These are phyloP conservation scores for Lophius americanus DNA, from an alignment of 2,797 vertebrate species.

Conservation along the genomic window DNA sequence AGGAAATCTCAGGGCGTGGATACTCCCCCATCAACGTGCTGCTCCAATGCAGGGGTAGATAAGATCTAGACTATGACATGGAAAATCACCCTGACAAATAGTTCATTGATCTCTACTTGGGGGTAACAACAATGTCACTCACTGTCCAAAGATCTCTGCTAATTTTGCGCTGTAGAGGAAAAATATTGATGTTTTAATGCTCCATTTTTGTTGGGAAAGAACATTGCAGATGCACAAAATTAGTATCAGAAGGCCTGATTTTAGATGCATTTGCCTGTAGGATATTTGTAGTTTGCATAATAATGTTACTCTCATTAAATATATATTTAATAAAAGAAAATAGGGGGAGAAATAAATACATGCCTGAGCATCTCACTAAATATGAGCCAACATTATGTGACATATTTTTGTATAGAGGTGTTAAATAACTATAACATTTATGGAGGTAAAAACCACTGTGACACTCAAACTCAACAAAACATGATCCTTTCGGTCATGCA, in stretches of 20 bases:
- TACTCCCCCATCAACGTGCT: slow-evolving; percentile 33
- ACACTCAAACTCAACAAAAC: slow-evolving; percentile 15
- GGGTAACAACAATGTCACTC: slow-evolving; percentile 51
- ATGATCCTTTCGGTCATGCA: slow-evolving; percentile 2
- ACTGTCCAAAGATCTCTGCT: slow-evolving; percentile 40
- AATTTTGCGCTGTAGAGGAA: slow-evolving; percentile 29
- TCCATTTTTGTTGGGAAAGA: not conserved
- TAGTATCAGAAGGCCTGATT: not conserved
- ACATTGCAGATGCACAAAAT: not conserved
- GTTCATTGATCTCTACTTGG: slow-evolving; percentile 56
- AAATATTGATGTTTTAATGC: slow-evolving; percentile 53
- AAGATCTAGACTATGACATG: slow-evolving; percentile 61
- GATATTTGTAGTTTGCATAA: slow-evolving; percentile 20
- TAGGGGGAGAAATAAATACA: too few species aligned
- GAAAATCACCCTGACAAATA: slow-evolving; percentile 71
- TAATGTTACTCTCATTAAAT: slow-evolving; percentile 12
- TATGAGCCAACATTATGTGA: not conserved
- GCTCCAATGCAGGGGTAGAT: slow-evolving; percentile 51
- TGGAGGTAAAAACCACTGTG: slow-evolving; percentile 32
- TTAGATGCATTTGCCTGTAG: slow-evolving; percentile 16
- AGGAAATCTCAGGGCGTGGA: slow-evolving; percentile 59
- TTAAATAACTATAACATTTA: slow-evolving; percentile 36
- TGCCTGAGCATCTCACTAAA: too few species aligned
- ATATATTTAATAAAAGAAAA: too few species aligned
- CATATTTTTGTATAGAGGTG: slow-evolving; percentile 19